Percentiles rank a stretch among this genome's conserved stretches.
Evolutionary conservation across 2,888 invertebrate genomes (phyloP).

Genomic region (Phyllotreta cruciferae): DNA sequence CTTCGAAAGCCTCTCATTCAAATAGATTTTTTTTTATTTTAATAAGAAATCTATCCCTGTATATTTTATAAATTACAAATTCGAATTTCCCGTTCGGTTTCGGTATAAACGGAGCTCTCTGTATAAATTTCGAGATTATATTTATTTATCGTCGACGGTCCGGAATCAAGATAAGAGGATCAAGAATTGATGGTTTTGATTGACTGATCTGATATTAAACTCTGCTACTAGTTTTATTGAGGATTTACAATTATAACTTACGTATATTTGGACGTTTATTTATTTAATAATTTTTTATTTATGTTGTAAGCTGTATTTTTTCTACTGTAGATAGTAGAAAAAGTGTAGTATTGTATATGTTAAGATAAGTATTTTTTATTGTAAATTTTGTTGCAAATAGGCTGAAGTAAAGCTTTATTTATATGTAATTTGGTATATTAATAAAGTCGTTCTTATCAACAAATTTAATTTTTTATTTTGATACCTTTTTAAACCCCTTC

Average conservation of each 20-base stretch:
- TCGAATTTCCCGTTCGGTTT: conserved; percentile 39
- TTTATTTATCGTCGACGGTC: conserved; percentile 44
- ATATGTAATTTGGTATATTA: too few relatives aligned
- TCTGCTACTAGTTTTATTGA: conserved; percentile 2
- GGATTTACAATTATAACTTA: conserved; percentile 1
- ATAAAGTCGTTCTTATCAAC: conserved; percentile 24
- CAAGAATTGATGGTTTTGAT: conserved; percentile 19
- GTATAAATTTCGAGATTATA: conserved; percentile 47
- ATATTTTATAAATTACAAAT: conserved; percentile 38
- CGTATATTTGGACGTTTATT: too few relatives aligned
- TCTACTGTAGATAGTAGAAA: too few relatives aligned
- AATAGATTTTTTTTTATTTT: too few relatives aligned
- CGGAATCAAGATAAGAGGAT: conserved; percentile 42
- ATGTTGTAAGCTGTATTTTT: too few relatives aligned
- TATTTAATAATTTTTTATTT: too few relatives aligned
- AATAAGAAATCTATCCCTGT: too few relatives aligned
- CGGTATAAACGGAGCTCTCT: too few relatives aligned
- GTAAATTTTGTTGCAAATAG: conserved; percentile 40
- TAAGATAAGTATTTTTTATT: conserved; percentile 23
- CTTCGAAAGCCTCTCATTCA: too few relatives aligned
- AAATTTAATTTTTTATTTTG: conserved; percentile 29
- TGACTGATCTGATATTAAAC: too few relatives aligned
- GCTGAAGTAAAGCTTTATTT: conserved; percentile 47
- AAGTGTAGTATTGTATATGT: background rate
- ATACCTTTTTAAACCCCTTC: too few relatives aligned